phyloP scores from a whole-genome alignment of 2,888 invertebrate genomes.

The Pyrrhosoma nymphula region DNA sequence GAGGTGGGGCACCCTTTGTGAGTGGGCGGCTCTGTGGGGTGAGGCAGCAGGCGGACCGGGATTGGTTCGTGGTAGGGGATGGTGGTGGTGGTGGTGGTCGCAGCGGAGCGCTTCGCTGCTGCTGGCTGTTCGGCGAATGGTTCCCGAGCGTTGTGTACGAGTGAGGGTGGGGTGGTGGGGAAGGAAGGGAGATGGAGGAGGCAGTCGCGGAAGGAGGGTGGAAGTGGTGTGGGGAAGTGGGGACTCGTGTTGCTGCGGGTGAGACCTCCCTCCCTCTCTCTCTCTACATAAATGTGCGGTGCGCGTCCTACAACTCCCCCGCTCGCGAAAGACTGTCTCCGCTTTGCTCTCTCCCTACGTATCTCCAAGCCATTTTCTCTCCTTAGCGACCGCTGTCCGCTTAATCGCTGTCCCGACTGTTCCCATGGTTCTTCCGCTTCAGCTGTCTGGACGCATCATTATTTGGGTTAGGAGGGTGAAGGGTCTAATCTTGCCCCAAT shows the following conservation, averaged over 20 bases:
- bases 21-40: slow-evolving; percentile 23
- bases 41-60: slow-evolving; percentile 52
- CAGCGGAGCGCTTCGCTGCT: neutral
- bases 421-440: neutral
- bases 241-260: slow-evolving; percentile 32
- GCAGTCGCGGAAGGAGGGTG: neutral
- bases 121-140: slow-evolving; percentile 49
- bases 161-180: neutral
- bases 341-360: neutral
- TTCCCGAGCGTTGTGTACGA: neutral
- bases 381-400: neutral
- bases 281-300: neutral
- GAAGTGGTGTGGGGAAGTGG: neutral
- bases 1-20: slow-evolving; percentile 2
- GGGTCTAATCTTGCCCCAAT: too few relatives aligned
- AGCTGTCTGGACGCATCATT: neutral
- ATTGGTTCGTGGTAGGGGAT: slow-evolving; percentile 44
- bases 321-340: neutral
- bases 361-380: neutral
- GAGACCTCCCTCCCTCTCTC: neutral
- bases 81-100: slow-evolving; percentile 7
- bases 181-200: neutral
- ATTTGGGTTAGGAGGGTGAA: too few relatives aligned
- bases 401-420: neutral
- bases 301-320: neutral